Conservation (phyloP, 2,888 invertebrate species). For the Halictus quadricinctus region DNA sequence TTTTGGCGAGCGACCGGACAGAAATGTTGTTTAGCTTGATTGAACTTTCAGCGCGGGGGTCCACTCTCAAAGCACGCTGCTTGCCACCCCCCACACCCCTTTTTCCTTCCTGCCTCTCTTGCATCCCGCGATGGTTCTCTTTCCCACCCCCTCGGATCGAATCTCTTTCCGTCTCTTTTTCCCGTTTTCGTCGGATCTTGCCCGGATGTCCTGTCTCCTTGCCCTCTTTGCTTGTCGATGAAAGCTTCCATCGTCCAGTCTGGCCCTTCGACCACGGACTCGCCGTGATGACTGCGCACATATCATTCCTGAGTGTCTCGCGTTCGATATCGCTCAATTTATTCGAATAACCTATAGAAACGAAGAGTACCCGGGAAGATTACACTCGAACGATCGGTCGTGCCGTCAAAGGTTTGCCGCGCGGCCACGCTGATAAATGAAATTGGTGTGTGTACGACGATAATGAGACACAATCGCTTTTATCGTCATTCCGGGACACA, state of each 20-base stretch:
- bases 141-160: constrained; percentile 12
- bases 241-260: constrained; percentile 48
- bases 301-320: constrained; percentile 53
- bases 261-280: constrained; percentile 30
- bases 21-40: constrained; percentile 80
- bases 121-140: constrained; percentile 35
- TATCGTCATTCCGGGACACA: background rate
- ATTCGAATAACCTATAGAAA: constrained; percentile 46
- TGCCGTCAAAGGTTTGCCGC: background rate
- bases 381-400: background rate
- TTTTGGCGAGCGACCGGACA: constrained; percentile 77
- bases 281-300: constrained; percentile 40
- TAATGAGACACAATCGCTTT: constrained; percentile 17
- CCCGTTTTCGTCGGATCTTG: constrained; percentile 33
- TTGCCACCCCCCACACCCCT: constrained; percentile 45
- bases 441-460: background rate
- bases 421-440: constrained; percentile 10
- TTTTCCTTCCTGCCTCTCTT: constrained; percentile 31
- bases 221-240: constrained; percentile 45
- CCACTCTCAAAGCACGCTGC: constrained; percentile 72
- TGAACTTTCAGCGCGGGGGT: constrained; percentile 75
- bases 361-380: background rate
- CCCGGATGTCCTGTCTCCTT: constrained; percentile 47
- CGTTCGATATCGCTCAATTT: constrained; percentile 59
- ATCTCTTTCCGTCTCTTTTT: constrained; percentile 39